Evolutionary conservation across 2,888 invertebrate genomes (phyloP).

Genomic region (Vanessa cardui): DNA sequence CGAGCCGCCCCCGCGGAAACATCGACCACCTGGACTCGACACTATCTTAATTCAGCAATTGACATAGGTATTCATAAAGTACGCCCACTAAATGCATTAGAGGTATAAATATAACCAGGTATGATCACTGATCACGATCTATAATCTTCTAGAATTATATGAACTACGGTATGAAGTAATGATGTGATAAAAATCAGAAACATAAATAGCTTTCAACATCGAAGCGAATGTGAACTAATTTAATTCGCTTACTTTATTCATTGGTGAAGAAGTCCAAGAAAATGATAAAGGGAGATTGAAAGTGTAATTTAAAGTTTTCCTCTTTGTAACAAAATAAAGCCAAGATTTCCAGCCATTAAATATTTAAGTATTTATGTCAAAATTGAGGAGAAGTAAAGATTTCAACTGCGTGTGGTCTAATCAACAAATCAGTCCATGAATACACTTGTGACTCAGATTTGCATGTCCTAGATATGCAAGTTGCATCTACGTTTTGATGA

Average conservation of each 20-base stretch:
- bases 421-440: slow-evolving; percentile 12
- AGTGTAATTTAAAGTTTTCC: no score
- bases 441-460: slow-evolving; percentile 13
- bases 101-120: slow-evolving; percentile 24
- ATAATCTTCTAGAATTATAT: slow-evolving; percentile 8
- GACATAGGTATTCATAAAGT: slow-evolving; percentile 40
- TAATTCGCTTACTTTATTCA: no score
- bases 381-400: not conserved
- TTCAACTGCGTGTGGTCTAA: slow-evolving; percentile 19
- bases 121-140: slow-evolving; percentile 23
- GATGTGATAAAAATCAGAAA: not conserved
- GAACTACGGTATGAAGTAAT: no score
- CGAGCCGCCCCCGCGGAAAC: slow-evolving; percentile 50
- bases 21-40: slow-evolving; percentile 41
- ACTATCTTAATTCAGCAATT: slow-evolving; percentile 48
- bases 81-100: slow-evolving; percentile 34
- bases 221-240: no score
- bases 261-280: no score
- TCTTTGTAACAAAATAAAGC: no score
- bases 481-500: slow-evolving; percentile 48
- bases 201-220: not conserved
- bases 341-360: no score
- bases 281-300: no score
- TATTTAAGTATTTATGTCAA: no score
- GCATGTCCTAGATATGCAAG: slow-evolving; percentile 28